These are phyloP conservation scores for Brachyrhaphis roseni DNA, from an alignment of 2,797 vertebrate species.

Conservation along the genomic window DNA sequence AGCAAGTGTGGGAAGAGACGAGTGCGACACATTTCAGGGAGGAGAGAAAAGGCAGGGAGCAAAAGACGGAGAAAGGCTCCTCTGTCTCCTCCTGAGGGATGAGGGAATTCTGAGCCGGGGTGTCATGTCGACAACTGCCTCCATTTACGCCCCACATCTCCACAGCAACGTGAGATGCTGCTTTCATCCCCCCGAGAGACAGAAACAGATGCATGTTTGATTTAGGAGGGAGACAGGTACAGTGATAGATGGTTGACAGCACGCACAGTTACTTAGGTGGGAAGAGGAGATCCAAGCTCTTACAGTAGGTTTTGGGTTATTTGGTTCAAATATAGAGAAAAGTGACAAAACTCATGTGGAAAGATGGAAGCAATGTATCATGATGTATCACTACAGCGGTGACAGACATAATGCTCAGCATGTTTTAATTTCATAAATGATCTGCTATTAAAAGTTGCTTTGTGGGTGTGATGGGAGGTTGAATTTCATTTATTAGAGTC, in stretches of 20 bases:
- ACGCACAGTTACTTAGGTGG: not conserved
- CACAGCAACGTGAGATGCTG: constrained; percentile 67
- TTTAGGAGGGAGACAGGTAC: constrained; percentile 18
- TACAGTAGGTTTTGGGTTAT: not conserved
- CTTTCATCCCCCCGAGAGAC: constrained; percentile 46
- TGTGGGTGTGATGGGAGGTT: not conserved
- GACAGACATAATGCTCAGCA: not conserved
- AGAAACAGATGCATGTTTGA: constrained; percentile 28
- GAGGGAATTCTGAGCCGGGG: constrained; percentile 76
- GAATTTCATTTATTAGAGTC: not conserved
- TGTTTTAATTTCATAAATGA: not conserved
- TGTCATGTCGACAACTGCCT: constrained; percentile 77
- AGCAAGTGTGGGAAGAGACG: constrained; percentile 44
- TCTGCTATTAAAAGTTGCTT: not conserved
- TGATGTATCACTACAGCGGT: not conserved
- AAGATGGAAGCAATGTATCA: not conserved
- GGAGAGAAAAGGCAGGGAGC: constrained; percentile 56
- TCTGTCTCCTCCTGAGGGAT: constrained; percentile 70
- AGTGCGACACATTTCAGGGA: constrained; percentile 66
- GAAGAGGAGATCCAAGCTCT: not conserved
- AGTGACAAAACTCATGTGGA: not conserved
- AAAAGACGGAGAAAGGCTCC: constrained; percentile 69
- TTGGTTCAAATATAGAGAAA: not conserved
- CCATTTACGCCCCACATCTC: constrained; percentile 77
- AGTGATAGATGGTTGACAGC: not conserved